These are phyloP conservation scores for Sterna hirundo DNA, from an alignment of 2,113 vertebrate species.

Conservation along the genomic window DNA sequence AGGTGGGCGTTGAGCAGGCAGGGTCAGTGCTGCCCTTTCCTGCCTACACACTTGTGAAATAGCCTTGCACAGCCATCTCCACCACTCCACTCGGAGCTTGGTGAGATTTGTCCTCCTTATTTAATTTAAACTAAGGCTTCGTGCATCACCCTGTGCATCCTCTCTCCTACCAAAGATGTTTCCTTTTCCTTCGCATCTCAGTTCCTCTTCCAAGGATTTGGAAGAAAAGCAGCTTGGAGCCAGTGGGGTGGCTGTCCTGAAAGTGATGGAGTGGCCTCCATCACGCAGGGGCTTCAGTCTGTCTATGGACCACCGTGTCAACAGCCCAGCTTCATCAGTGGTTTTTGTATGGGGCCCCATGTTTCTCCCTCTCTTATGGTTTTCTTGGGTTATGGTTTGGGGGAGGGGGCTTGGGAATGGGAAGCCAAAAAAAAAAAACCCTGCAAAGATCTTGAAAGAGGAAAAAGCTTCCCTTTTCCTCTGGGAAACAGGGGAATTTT, in stretches of 20 bases:
- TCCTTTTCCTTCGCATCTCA: background rate
- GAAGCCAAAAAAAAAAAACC: background rate
- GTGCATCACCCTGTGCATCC: background rate
- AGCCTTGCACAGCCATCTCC: background rate
- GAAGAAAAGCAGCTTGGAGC: background rate
- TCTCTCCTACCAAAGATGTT: background rate
- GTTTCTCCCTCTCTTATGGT: background rate
- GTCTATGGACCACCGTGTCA: background rate
- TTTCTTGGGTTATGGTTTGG: background rate
- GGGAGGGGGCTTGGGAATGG: fast-evolving
- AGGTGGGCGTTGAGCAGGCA: background rate
- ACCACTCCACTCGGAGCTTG: fast-evolving
- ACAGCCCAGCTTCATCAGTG: background rate
- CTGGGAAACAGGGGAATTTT: background rate
- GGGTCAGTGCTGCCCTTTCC: background rate
- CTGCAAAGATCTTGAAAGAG: background rate
- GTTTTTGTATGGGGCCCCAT: background rate
- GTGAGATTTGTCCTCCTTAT: background rate
- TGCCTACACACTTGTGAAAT: background rate
- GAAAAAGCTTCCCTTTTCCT: background rate
- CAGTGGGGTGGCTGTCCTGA: background rate
- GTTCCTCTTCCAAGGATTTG: background rate
- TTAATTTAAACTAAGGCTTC: background rate
- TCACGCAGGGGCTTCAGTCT: background rate
- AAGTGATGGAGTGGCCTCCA: background rate